Evolutionary conservation across 1,140 invertebrate species (phyloP), one percentile per base, ranked within the genome.

Genomic region (Lepidurus packardi): DNA sequence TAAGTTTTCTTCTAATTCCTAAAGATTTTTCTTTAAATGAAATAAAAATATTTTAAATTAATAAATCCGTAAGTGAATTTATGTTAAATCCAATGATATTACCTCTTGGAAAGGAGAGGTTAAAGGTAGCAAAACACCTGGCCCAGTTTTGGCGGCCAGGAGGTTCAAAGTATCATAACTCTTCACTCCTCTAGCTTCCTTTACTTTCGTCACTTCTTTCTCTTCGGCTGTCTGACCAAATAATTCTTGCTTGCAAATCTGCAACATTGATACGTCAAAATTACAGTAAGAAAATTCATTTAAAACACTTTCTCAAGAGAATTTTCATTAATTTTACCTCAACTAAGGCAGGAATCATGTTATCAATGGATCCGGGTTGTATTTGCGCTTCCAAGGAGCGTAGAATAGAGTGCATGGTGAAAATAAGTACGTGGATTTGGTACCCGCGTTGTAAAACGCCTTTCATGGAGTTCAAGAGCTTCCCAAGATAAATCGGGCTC

Each of bases 361-460:
- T 34, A 77, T 80, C 79, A 4, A 80, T 43, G 13, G 45, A 73
- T n/a, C 79, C 79, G 11, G 43, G 41, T 73, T 77, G 43, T 8
- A 80, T 44, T 41, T 77, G 79, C 11, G 45, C 81, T 80, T 91
- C 90, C 75, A 98, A 84, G 53, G 89, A 88, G 75, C 89, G 88
- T 13, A 99, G 84, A 3, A 98, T 87, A 0, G 91, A 88, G 84
- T 98, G 93, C 5, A 97, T 89, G 0, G 96, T 97, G 80, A 90
- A 96, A 4, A 92, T 92, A 16, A 98, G 86, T 0, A 98, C 95
- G 82, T 98, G 96, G 24, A 97, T 89, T 88, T 98, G 96, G 83
- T 93, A 98, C 10, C 97, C 97, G 84, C 91, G 90, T 0, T 90
- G 94, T 75, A 98, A 86, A 8, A 95, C 85, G 16, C 91, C 86